These are phyloP conservation scores for Heterodera filipjevi DNA, from an alignment of 2,888 invertebrate genomes.

Conservation along the genomic window DNA sequence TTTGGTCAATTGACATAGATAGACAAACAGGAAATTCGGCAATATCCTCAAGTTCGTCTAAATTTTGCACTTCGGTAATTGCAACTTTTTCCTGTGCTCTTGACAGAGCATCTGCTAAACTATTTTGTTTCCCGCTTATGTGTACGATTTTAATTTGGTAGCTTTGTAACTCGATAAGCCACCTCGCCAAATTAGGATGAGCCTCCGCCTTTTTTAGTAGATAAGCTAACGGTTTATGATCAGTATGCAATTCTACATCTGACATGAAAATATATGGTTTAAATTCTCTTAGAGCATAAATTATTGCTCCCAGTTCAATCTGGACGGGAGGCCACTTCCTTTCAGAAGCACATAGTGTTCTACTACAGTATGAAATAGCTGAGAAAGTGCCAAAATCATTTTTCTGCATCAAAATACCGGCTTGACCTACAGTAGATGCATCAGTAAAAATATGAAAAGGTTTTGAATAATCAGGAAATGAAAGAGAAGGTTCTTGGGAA, in stretches of 20 bases:
- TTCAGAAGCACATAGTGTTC: constrained; percentile 8
- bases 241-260: constrained; percentile 32
- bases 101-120: constrained; percentile 66
- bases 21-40: constrained; percentile 12
- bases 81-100: constrained; percentile 37
- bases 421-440: constrained; percentile 6
- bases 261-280: constrained; percentile 32
- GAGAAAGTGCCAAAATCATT: neutral
- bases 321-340: constrained; percentile 23
- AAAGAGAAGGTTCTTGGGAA: neutral
- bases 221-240: constrained; percentile 34
- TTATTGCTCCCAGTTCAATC: constrained; percentile 26
- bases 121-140: constrained; percentile 65
- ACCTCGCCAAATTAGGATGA: constrained; percentile 53
- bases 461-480: constrained; percentile 28
- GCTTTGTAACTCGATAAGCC: constrained; percentile 67
- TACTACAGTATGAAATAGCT: constrained; percentile 18
- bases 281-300: constrained; percentile 31
- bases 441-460: constrained; percentile 29
- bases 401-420: constrained; percentile 16
- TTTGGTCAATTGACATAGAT: neutral
- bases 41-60: constrained; percentile 19
- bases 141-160: constrained; percentile 66
- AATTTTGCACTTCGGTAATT: constrained; percentile 3
- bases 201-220: constrained; percentile 19